phyloP scores from a whole-genome alignment of 2,113 vertebrate species.

The Spea multiplicata region DNA sequence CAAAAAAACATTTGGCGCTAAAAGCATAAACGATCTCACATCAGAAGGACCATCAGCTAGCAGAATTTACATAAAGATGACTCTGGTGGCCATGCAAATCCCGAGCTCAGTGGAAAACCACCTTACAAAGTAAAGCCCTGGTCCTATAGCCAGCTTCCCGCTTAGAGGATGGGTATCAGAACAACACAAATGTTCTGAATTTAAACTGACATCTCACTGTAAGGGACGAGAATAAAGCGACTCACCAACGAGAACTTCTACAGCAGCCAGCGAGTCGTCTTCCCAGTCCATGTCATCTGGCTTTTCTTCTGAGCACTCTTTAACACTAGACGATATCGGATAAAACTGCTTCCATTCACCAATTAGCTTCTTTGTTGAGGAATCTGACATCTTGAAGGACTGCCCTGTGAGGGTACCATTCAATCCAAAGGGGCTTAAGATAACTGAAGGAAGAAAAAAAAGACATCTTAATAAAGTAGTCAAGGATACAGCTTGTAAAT shows the following conservation, averaged over 20 bases:
- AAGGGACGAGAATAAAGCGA: background rate
- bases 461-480: background rate
- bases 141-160: too few species aligned
- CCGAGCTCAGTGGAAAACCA: too few species aligned
- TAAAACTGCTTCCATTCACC: conserved; percentile 99
- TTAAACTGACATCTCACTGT: too few species aligned
- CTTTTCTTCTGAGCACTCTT: conserved; percentile 84
- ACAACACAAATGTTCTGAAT: too few species aligned
- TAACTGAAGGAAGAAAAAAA: conserved; percentile 71
- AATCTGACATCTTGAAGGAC: conserved; percentile 96
- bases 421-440: conserved; percentile 95
- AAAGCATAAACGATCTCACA: too few species aligned
- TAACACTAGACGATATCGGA: conserved; percentile 86
- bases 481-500: too few species aligned
- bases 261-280: conserved; percentile 94
- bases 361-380: conserved; percentile 92
- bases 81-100: too few species aligned
- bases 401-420: conserved; percentile 96
- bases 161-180: too few species aligned
- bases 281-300: conserved; percentile 96
- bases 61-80: too few species aligned
- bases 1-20: too few species aligned
- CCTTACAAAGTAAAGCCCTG: too few species aligned
- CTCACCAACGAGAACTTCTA: conserved; percentile 97
- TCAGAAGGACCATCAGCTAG: too few species aligned